Conservation (phyloP, 2,888 invertebrate genomes). For the Helleia helle region DNA sequence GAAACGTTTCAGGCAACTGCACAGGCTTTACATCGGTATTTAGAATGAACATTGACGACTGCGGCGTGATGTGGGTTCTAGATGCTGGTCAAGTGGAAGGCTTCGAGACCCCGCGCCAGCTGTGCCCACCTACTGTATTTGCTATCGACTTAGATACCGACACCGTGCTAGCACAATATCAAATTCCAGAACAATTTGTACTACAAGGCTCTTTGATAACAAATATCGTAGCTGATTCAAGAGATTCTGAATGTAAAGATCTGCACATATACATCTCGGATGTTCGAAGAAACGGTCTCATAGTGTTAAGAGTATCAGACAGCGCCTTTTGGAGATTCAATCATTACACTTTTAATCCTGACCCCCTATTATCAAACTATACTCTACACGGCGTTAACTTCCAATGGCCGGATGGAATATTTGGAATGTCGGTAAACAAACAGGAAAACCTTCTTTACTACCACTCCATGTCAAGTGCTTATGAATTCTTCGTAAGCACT, state of each 20-base stretch:
- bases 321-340: slow-evolving; percentile 77
- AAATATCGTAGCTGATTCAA: slow-evolving; percentile 78
- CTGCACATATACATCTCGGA: slow-evolving; percentile 81
- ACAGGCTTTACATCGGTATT: slow-evolving; percentile 83
- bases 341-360: slow-evolving; percentile 82
- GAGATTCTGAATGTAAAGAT: slow-evolving; percentile 74
- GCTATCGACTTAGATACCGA: slow-evolving; percentile 83
- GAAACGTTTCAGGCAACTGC: slow-evolving; percentile 56
- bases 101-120: slow-evolving; percentile 75
- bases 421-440: slow-evolving; percentile 81
- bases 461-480: slow-evolving; percentile 87
- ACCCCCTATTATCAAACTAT: slow-evolving; percentile 82
- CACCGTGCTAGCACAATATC: slow-evolving; percentile 74
- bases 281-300: slow-evolving; percentile 77
- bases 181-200: slow-evolving; percentile 78
- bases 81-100: slow-evolving; percentile 86
- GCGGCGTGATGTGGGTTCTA: slow-evolving; percentile 85
- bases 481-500: slow-evolving; percentile 83
- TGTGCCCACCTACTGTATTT: slow-evolving; percentile 82
- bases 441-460: slow-evolving; percentile 81
- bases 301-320: slow-evolving; percentile 76
- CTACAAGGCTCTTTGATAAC: slow-evolving; percentile 80
- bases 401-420: slow-evolving; percentile 87
- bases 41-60: slow-evolving; percentile 83
- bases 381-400: slow-evolving; percentile 83